These are phyloP conservation scores for Aphrophora alni DNA, from an alignment of 2,888 invertebrate genomes.

Conservation along the genomic window DNA sequence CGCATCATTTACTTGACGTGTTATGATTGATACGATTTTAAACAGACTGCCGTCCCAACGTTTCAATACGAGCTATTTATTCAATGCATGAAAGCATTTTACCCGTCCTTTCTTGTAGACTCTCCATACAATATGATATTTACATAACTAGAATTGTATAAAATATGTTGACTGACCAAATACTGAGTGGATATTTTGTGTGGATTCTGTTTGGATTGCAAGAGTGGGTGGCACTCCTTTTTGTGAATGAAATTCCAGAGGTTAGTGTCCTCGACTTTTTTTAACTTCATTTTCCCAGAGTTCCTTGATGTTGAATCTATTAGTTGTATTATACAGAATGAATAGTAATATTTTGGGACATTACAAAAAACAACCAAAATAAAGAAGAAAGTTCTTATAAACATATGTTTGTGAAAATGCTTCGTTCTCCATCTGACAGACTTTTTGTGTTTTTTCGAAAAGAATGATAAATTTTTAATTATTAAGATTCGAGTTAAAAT, in stretches of 20 bases:
- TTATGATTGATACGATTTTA: constrained; percentile 4
- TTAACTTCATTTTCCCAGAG: too few relatives aligned
- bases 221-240: background rate
- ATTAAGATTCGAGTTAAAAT: too few relatives aligned
- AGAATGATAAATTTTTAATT: too few relatives aligned
- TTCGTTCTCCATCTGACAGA: too few relatives aligned
- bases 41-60: background rate
- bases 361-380: too few relatives aligned
- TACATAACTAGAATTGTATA: constrained; percentile 9
- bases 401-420: too few relatives aligned
- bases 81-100: background rate
- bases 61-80: background rate
- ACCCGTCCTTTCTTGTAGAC: background rate
- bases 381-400: too few relatives aligned
- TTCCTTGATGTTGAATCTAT: too few relatives aligned
- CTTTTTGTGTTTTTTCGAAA: too few relatives aligned
- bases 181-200: background rate
- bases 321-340: too few relatives aligned
- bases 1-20: background rate
- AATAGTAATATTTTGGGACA: too few relatives aligned
- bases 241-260: background rate
- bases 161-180: constrained; percentile 2
- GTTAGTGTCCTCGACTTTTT: background rate
- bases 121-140: background rate
- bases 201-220: constrained; percentile 1